Evolutionary conservation across 1,140 invertebrate species (phyloP).

Genomic region (Drosophila trapezifrons): DNA sequence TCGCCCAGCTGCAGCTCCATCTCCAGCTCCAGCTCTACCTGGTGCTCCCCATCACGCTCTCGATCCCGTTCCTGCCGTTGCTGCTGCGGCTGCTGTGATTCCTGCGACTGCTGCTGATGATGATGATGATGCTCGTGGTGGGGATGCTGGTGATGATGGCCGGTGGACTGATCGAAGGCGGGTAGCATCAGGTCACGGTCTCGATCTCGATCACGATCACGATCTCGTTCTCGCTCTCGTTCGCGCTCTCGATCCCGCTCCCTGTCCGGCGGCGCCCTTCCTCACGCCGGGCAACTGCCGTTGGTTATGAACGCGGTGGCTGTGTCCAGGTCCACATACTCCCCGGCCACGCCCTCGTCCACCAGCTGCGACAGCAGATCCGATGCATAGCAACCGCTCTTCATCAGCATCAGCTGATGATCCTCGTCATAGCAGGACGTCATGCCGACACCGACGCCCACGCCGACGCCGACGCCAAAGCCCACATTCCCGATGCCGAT

Average conservation of each 20-base stretch:
- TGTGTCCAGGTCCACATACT: conserved; percentile 80
- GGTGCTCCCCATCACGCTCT: conserved; percentile 6
- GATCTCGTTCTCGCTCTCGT: not conserved
- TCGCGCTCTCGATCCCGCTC: conserved; percentile 45
- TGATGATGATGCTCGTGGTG: conserved; percentile 7
- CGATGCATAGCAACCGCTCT: conserved; percentile 64
- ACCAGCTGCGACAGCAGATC: conserved; percentile 73
- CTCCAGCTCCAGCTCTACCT: conserved; percentile 46
- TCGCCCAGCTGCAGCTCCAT: conserved; percentile 47
- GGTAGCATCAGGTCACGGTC: conserved; percentile 65
- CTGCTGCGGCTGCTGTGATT: not conserved
- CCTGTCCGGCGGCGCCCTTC: conserved; percentile 57
- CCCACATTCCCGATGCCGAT: conserved; percentile 19
- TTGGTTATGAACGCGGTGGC: conserved; percentile 76
- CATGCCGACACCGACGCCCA: conserved; percentile 56
- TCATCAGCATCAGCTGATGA: conserved; percentile 71
- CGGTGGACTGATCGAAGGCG: conserved; percentile 35
- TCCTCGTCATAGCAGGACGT: conserved; percentile 63
- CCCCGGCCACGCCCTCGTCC: conserved; percentile 65
- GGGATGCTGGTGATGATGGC: conserved; percentile 28
- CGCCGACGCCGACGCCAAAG: conserved; percentile 37
- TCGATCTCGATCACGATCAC: conserved; percentile 34
- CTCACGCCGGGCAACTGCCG: conserved; percentile 82
- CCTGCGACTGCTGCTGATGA: conserved; percentile 1
- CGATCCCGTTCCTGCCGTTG: not conserved